Evolutionary conservation across 2,888 invertebrate genomes (phyloP), one percentile per base, ranked within the genome.

Genomic region (Notodonta ziczac): DNA sequence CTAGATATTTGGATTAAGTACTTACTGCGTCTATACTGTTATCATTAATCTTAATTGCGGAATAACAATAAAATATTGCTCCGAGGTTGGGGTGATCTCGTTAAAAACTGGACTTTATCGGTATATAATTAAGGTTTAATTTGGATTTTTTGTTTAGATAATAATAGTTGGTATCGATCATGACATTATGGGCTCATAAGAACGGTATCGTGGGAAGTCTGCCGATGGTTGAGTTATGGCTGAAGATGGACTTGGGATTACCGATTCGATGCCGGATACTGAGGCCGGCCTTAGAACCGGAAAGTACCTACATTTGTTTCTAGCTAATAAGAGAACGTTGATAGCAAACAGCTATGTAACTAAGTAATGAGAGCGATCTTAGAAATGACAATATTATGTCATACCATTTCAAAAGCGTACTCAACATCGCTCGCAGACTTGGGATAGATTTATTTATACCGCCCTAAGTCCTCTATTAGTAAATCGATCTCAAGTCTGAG

Each of bases 41-140:
- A 93, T 93, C 93, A 93, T 93, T 90, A 91, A 93, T 93, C 93
- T 93, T 93, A 93, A 93, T 93, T 92, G 93, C 86, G 77, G 91
- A 91, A 91, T 92, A 90, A 91, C 90, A 91, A 92, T 93, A 93
- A 93, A 91, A 91, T 92, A 91, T 91, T 86, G 87, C 87, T 83
- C 73, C 74, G 81, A 86, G 84, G 78, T 84, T 78, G 74, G 66
- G 69, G 65, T 73, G 66, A 71, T 71, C 67, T 74, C 74, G 70
- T 77, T 80, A 69, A 57, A 87, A 81, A 80, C 71, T 85, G 67
- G 69, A 80, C 87, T 83, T 81, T 88, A 83, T 76, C 66, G 53
- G 2, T 32, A 35, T 73, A 57, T 65, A 64, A 67, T 81, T 88
- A 90, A 76, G 83, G 89, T 84, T 78, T 76, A 82, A 72, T 84